Base-by-base conservation (phyloP, 1,140 invertebrate species). In the Lepidurus apus region DNA sequence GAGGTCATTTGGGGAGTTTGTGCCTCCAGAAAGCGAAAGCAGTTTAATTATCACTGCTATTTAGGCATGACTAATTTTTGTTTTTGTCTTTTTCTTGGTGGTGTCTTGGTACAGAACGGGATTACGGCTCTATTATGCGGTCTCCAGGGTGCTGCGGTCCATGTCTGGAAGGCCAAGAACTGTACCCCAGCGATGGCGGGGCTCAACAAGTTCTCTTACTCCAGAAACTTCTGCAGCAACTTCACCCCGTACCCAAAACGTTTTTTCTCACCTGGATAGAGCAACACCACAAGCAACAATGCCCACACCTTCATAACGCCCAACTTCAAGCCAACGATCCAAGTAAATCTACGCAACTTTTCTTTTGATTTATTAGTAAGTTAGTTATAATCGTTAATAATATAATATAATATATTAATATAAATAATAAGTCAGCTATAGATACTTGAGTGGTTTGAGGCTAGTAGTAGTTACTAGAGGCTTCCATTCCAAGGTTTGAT, bases 301-400 rank as follows among this genome's bases (percentile, higher is more conserved):
- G 53, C 13, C 21, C 9, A 7, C 53, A 65, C 21, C 13, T 65
- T 7, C 53, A 65, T 13, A 65, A 4, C 17, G 53, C 13, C 53
- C 53, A 65, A 65, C 53, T 65, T 17, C 53, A 65, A 65, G 53
- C 53, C 17, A 65, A 65, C 53, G 53, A 65, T 21, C 53, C 53
- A 17, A 17, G 53, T 65, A 65, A 47, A 65, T 65, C 17, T 17
- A n/a, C 53, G 6, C 13, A 17, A 7, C 53, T 65, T 21, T 65
- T 65, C 4, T 65, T 65, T 21, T 65, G 2, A 17, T 21, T 17
- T 7, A 65, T 9, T 7, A n/a, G 53, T 65, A n/a, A n/a, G n/a
- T n/a, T n/a, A n/a, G n/a, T n/a, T n/a, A n/a, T n/a, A n/a, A n/a
- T n/a, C n/a, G n/a, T n/a, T n/a, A n/a, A n/a, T n/a, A n/a, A n/a